phyloP scores from a whole-genome alignment of 1,140 invertebrate species.

The Sarcophaga peregrina region DNA sequence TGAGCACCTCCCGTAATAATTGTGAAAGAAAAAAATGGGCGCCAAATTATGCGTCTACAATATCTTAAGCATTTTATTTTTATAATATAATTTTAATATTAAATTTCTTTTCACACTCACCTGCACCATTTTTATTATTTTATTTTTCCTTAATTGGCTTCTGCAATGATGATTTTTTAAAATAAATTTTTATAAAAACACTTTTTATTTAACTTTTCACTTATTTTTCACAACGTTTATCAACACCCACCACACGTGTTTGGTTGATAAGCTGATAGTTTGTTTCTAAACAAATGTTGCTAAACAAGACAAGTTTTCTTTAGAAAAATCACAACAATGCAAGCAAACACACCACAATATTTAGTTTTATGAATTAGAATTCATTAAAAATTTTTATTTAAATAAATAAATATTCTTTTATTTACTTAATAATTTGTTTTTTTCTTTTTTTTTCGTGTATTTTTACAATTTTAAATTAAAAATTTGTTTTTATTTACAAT shows the following conservation, averaged over 20 bases:
- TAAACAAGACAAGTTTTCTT: neutral
- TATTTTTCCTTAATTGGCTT: neutral
- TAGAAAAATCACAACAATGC: neutral
- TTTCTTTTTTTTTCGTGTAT: too few species aligned
- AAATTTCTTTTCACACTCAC: slow-evolving; percentile 10
- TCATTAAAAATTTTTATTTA: neutral
- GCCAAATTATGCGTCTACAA: too few species aligned
- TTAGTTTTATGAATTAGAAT: neutral
- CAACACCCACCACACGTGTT: neutral
- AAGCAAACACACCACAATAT: neutral
- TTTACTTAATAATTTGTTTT: too few species aligned
- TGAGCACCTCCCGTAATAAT: too few species aligned
- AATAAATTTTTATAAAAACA: neutral
- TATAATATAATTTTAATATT: neutral
- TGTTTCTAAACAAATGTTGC: slow-evolving; percentile 7
- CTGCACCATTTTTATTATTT: slow-evolving; percentile 25
- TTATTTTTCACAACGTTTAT: neutral
- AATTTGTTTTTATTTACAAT: neutral
- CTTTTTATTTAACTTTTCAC: neutral
- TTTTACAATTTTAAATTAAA: neutral
- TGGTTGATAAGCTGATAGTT: neutral
- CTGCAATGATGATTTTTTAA: neutral
- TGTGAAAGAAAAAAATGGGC: too few species aligned
- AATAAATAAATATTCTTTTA: neutral
- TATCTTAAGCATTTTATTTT: too few species aligned